Evolutionary conservation across 2,113 vertebrate genomes (phyloP), one percentile per base, ranked within the genome.

Genomic region (Chinchilla lanigera): DNA sequence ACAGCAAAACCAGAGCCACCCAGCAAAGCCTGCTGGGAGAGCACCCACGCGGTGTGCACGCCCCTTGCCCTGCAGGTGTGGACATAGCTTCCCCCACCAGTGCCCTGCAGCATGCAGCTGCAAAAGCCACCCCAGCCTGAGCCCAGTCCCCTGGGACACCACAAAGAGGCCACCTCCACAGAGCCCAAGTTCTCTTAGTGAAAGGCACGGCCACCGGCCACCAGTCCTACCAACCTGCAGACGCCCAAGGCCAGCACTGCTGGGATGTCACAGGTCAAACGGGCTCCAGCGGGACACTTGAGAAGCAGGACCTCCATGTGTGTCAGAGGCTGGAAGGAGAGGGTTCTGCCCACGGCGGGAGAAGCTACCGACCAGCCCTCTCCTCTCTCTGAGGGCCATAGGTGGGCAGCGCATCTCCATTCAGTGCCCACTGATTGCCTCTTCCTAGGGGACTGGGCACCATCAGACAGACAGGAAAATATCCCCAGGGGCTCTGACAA

Each of bases 341-440:
- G 84, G 17, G 1, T 17, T 17, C 28, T 19, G 17, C 54, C 44
- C 30, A 0, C 0, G 47, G 30, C 16, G 28, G 35, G 33, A 30
- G 44, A 26, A 7, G 33, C 10, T 1, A 0, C 35, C 3, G 0
- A 19, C 44, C 26, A 83, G 92, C 38, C 30, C 0, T 0, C 8
- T 30, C 28, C 84, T 41, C 1, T 20, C 11, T 54, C 56, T 0
- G 6, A 41, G 47, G 17, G 38, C 11, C 2, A 0, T 10, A 0
- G 30, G 0, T 1, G 28, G 19, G 77, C 0, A 0, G 24, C 20
- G 0, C 4, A 0, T 52, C 83, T 50, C 33, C 3, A 7, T 9
- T 35, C 35, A 30, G 3, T 10, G 60, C 10, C 22, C 0, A 2
- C 13, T n/a, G 5, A 14, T 5, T 41, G 41, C 13, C 52, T 86